These are phyloP conservation scores for Loriculus beryllinus DNA, from an alignment of 2,797 vertebrate species.

Conservation along the genomic window DNA sequence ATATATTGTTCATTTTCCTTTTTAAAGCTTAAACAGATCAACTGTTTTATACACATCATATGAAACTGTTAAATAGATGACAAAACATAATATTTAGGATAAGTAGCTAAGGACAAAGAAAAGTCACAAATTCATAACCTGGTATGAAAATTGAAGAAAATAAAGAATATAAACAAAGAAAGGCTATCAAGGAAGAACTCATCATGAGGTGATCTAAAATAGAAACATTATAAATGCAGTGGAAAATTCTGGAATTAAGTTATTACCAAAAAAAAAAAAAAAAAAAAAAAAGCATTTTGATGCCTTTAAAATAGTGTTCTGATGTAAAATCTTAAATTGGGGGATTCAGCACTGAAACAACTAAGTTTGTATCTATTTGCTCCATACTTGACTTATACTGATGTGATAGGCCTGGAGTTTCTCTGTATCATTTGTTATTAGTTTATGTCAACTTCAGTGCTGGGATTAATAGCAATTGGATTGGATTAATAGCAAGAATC, in stretches of 20 bases:
- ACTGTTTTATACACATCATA: background rate
- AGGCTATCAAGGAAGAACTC: background rate
- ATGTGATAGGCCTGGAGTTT: background rate
- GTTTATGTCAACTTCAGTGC: background rate
- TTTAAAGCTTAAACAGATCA: background rate
- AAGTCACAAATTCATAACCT: background rate
- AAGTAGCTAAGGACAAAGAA: background rate
- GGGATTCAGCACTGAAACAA: background rate
- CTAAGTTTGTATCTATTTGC: background rate
- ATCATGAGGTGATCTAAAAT: background rate
- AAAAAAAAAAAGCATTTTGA: background rate
- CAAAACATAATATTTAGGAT: background rate
- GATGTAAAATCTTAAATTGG: background rate
- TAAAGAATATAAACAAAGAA: background rate
- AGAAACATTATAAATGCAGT: background rate
- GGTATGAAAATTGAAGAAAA: background rate
- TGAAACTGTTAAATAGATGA: background rate
- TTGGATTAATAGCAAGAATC: background rate
- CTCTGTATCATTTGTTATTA: background rate
- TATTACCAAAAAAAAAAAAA: background rate
- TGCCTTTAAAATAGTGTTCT: background rate
- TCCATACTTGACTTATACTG: background rate
- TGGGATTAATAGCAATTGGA: background rate
- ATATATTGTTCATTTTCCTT: background rate
- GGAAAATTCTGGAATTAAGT: background rate